Percentiles rank a stretch among this genome's conserved stretches.
Evolutionary conservation across 2,113 vertebrate genomes (phyloP).

Genomic region (Harpagus bidentatus): DNA sequence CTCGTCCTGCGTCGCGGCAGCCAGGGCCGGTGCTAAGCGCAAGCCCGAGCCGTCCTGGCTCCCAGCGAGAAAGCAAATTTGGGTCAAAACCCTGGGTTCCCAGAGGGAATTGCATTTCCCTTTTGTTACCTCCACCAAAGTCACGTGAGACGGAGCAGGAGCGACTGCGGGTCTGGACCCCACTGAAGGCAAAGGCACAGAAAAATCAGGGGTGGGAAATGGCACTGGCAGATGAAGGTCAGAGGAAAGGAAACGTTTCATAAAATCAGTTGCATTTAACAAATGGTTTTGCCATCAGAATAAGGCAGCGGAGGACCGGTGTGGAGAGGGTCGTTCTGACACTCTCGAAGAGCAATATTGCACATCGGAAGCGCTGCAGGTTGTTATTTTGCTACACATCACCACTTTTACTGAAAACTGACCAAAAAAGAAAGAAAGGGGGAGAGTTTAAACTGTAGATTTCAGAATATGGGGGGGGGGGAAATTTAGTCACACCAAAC

Average conservation of each 20-base stretch:
- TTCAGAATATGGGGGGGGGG: neutral
- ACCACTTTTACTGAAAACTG: neutral
- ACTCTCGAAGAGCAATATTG: neutral
- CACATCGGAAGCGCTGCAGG: neutral
- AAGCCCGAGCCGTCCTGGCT: neutral
- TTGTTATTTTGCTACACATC: neutral
- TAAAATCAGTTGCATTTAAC: neutral
- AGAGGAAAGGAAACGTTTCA: neutral
- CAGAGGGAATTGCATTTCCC: neutral
- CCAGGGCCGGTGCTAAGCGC: neutral
- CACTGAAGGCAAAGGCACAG: neutral
- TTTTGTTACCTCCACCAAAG: neutral
- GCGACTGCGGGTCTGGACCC: neutral
- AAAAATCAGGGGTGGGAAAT: neutral
- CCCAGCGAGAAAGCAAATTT: neutral
- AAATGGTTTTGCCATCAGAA: neutral
- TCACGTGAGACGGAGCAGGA: neutral
- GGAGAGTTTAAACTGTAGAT: neutral
- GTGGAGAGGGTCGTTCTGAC: accelerated
- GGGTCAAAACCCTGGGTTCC: neutral
- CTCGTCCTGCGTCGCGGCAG: accelerated
- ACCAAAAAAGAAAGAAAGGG: neutral
- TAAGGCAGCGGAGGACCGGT: neutral
- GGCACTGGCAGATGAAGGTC: neutral
- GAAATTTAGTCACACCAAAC: neutral